Base-by-base conservation (phyloP, 2,797 vertebrate species). In the Dryobates pubescens region DNA sequence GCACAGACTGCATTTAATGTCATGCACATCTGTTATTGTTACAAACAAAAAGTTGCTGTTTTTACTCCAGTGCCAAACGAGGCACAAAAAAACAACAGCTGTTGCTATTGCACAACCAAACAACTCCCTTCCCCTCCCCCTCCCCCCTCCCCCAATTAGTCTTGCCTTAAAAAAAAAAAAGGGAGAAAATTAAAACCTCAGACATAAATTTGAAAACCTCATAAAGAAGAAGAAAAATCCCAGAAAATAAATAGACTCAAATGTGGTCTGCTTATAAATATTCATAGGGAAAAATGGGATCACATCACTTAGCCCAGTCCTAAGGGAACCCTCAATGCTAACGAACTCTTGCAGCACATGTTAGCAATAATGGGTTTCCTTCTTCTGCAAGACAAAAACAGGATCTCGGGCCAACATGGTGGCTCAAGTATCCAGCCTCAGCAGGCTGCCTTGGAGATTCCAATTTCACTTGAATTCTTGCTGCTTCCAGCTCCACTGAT, bases 11-110 rank as follows among this genome's bases (percentile, higher is more conserved):
- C 72, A 80, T 97, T 97, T 97, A 92, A 97, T 97, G 97, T 96
- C 95, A 96, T 95, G 96, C 97, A 97, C 97, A 98, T 98, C 98
- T 98, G 97, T 96, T 98, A 96, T 97, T 97, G 96, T 96, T 97
- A 96, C 97, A 97, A 97, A 97, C 96, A 97, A 92, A 97, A 97
- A 96, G 91, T 97, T 96, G 94, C 97, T 97, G 96, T 77, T 96
- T 97, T 96, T 97, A 95, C 92, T 95, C 57, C 85, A 79, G 93
- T 94, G 94, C 97, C 97, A 98, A 97, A 97, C 82, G 94, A 97
- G 88, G 96, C 95, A 95, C 96, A 97, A 97, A 96, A 97, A 97
- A 97, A 94, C 96, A 97, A 96, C 97, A 98, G 98, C 97, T 98
- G 98, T 95, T 97, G 89, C 96, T 97, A 82, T 98, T 98, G 96